These are phyloP conservation scores for Antheraea pernyi DNA, from an alignment of 1,140 invertebrate species.

Conservation along the genomic window DNA sequence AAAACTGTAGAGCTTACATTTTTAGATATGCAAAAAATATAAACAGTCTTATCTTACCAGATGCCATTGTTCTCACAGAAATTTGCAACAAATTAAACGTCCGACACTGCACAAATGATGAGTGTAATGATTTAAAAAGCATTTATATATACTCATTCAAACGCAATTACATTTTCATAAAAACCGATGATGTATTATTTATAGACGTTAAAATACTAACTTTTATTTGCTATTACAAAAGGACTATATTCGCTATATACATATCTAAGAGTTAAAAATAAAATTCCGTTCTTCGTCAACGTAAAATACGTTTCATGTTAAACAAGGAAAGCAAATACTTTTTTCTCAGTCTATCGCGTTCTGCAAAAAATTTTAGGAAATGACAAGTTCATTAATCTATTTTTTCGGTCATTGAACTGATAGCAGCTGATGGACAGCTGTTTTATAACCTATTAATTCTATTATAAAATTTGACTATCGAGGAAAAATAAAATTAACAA, in stretches of 20 bases:
- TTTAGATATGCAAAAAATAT: conserved; percentile 7
- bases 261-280: background rate
- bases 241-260: background rate
- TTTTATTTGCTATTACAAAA: background rate
- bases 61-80: conserved; percentile 27
- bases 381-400: conserved; percentile 19
- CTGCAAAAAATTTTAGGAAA: conserved; percentile 7
- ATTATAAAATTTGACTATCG: background rate
- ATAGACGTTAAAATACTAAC: background rate
- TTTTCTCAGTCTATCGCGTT: conserved; percentile 18
- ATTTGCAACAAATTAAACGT: conserved; percentile 23
- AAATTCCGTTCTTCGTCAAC: background rate
- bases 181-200: conserved; percentile 1
- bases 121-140: conserved; percentile 27
- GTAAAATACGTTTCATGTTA: background rate
- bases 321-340: conserved; percentile 17
- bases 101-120: conserved; percentile 21
- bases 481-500: too few species aligned
- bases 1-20: too few species aligned
- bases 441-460: background rate
- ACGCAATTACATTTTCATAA: conserved; percentile 8
- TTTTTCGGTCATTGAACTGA: conserved; percentile 24
- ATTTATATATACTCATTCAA: conserved; percentile 29
- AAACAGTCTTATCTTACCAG: conserved; percentile 21
- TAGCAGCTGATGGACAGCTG: conserved; percentile 29